These are phyloP conservation scores for Hestina assimilis DNA, from an alignment of 1,140 invertebrate genomes.

Conservation along the genomic window DNA sequence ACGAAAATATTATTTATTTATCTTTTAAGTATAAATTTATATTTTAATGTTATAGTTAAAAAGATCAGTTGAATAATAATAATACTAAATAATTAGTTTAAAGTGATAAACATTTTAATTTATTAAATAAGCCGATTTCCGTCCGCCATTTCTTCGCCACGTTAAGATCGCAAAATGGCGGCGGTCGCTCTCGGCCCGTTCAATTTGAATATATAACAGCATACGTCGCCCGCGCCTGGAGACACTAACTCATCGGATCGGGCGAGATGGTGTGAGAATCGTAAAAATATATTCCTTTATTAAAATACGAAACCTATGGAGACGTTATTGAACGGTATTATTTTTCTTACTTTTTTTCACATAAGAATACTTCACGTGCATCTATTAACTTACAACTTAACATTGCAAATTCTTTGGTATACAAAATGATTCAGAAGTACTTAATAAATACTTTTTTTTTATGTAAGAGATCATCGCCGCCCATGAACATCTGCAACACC, in stretches of 20 bases:
- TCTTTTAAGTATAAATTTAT: too few relatives aligned
- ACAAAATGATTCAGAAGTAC: too few relatives aligned
- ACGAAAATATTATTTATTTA: too few relatives aligned
- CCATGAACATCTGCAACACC: too few relatives aligned
- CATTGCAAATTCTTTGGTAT: too few relatives aligned
- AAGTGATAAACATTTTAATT: not conserved
- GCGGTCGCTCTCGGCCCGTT: slow-evolving; percentile 54
- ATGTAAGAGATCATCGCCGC: too few relatives aligned
- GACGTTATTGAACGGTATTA: slow-evolving; percentile 4
- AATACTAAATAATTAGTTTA: too few relatives aligned
- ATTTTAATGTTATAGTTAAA: too few relatives aligned
- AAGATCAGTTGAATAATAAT: too few relatives aligned
- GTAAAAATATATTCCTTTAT: slow-evolving; percentile 71
- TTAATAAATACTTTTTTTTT: too few relatives aligned
- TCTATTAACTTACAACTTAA: too few relatives aligned
- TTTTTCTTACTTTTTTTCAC: not conserved
- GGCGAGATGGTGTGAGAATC: slow-evolving; percentile 69
- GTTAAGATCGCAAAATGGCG: slow-evolving; percentile 72
- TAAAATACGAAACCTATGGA: slow-evolving; percentile 41
- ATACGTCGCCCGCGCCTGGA: slow-evolving; percentile 69
- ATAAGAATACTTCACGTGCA: not conserved
- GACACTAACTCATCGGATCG: slow-evolving; percentile 76
- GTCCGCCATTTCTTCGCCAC: slow-evolving; percentile 62
- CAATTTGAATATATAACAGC: slow-evolving; percentile 78
- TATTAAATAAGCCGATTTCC: slow-evolving; percentile 58